A percentile compares a stretch with the other conserved stretches of the same genome.
Evolutionary conservation across 1,140 invertebrate species (phyloP).

Genomic region (Magallana angulata): DNA sequence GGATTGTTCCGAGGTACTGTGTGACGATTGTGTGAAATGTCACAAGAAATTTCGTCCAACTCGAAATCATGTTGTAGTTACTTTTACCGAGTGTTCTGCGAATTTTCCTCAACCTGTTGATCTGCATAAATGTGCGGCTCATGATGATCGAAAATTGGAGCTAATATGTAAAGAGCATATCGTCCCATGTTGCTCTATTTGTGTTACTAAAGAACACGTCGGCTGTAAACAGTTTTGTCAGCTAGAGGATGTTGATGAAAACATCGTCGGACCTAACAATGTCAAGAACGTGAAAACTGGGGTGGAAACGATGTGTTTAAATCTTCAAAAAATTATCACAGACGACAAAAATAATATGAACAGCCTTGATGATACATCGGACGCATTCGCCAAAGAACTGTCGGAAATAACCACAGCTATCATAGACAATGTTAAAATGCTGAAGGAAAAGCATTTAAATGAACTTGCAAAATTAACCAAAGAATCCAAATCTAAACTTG

Average conservation of each 20-base stretch:
- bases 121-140: neutral
- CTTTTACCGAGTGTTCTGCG: neutral
- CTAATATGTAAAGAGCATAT: neutral
- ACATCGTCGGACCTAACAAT: neutral
- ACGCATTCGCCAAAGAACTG: neutral
- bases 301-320: neutral
- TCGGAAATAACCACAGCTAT: neutral
- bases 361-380: neutral
- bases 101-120: neutral
- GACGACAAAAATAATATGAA: neutral
- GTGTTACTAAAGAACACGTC: neutral
- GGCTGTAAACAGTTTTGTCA: neutral
- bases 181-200: neutral
- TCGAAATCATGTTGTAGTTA: neutral
- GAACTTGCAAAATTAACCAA: neutral
- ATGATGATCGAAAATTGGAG: neutral
- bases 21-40: neutral
- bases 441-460: neutral
- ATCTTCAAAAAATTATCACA: neutral
- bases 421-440: neutral
- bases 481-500: slow-evolving; percentile 2
- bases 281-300: neutral
- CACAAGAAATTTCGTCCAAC: neutral
- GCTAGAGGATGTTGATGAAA: neutral
- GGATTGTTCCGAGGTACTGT: neutral